These are phyloP conservation scores for Lithophane semibrunnea DNA, from an alignment of 2,888 invertebrate species.

Conservation along the genomic window DNA sequence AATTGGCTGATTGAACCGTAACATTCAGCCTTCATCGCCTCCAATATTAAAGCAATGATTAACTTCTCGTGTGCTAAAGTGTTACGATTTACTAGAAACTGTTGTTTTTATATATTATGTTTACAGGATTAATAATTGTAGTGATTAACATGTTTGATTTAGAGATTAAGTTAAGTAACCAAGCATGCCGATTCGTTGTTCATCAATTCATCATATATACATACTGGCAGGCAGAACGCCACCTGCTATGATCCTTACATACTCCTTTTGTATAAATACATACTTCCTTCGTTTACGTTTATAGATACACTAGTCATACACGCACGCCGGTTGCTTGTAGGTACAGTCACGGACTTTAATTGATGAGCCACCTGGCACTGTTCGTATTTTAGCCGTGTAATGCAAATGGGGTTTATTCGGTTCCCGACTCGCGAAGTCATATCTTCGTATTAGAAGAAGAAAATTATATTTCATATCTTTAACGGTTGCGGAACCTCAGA, in stretches of 20 bases:
- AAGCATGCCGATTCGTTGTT: background rate
- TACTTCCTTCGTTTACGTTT: background rate
- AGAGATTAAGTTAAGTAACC: background rate
- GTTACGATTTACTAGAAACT: conserved; percentile 33
- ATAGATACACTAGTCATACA: background rate
- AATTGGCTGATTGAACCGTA: conserved; percentile 35
- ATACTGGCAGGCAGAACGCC: background rate
- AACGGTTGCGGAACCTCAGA: no score
- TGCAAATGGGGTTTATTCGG: no score
- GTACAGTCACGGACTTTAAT: no score
- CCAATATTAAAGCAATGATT: conserved; percentile 42
- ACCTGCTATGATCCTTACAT: background rate
- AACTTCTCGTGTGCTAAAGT: conserved; percentile 39
- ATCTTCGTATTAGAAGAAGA: no score
- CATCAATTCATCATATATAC: background rate
- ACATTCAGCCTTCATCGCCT: conserved; percentile 53
- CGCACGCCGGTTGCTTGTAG: no score
- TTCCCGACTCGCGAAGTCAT: no score
- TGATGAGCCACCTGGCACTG: no score
- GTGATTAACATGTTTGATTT: conserved; percentile 10
- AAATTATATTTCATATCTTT: no score
- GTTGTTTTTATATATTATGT: conserved; percentile 21
- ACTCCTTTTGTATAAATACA: background rate
- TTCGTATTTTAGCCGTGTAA: no score
- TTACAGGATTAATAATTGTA: conserved; percentile 21